Evolutionary conservation across 2,797 vertebrate genomes (phyloP).

Genomic region (Peromyscus attwateri): DNA sequence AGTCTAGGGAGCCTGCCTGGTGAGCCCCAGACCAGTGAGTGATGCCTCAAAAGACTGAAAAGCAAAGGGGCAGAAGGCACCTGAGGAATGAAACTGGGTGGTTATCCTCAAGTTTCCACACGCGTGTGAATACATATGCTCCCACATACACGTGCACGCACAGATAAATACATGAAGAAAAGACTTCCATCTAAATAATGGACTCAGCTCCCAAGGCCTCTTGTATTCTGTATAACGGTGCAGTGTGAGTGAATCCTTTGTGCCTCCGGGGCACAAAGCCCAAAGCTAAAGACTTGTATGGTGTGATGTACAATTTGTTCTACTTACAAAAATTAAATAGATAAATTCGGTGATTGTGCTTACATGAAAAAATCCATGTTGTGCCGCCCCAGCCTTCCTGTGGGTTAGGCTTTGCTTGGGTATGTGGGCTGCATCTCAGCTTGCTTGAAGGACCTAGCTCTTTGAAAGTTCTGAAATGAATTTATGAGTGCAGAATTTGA

Average conservation of each 20-base stretch:
- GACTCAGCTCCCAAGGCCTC: constrained; percentile 75
- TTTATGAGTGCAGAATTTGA: constrained; percentile 63
- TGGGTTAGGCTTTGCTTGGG: constrained; percentile 33
- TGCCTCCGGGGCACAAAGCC: constrained; percentile 59
- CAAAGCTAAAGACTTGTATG: constrained; percentile 46
- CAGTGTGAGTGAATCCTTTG: constrained; percentile 72
- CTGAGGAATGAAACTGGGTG: neutral
- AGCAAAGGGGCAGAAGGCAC: neutral
- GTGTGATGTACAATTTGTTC: constrained; percentile 62
- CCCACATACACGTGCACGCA: neutral
- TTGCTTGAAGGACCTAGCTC: constrained; percentile 36
- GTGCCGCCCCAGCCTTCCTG: neutral
- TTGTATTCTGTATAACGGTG: constrained; percentile 35
- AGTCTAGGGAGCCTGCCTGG: neutral
- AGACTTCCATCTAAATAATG: neutral
- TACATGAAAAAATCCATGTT: constrained; percentile 8
- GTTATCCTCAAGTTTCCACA: neutral
- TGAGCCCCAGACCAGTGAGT: neutral
- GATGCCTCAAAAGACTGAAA: neutral
- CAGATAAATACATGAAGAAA: neutral
- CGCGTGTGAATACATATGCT: no score
- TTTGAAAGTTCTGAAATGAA: constrained; percentile 50
- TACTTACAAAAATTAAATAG: constrained; percentile 67
- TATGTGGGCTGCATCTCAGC: constrained; percentile 27
- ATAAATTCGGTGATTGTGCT: constrained; percentile 64